Conservation (phyloP, 2,888 invertebrate genomes). For the Orthosia gothica region DNA sequence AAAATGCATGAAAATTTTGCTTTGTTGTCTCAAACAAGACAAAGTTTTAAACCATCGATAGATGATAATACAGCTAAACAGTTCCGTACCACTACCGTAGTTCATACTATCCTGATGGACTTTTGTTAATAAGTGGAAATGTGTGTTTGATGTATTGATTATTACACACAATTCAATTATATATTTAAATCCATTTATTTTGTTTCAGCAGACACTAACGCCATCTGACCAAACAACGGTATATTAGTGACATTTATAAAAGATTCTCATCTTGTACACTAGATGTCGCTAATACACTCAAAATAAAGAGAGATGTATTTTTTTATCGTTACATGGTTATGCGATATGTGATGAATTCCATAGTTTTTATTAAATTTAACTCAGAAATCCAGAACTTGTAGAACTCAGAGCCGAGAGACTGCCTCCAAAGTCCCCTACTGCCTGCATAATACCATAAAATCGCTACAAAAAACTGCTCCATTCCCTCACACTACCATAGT, state of each 20-base stretch:
- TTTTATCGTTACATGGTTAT: too few species aligned
- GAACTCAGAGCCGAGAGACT: constrained; percentile 13
- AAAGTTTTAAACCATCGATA: not conserved
- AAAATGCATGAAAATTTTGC: not conserved
- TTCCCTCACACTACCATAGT: constrained; percentile 66
- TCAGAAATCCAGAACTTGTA: not conserved
- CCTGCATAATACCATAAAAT: constrained; percentile 40
- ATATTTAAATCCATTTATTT: too few species aligned
- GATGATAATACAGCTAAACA: not conserved
- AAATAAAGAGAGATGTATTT: too few species aligned
- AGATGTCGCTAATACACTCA: too few species aligned
- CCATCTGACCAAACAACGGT: too few species aligned
- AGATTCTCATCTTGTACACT: too few species aligned
- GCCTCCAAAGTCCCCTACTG: constrained; percentile 26
- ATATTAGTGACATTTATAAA: too few species aligned
- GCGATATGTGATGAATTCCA: not conserved
- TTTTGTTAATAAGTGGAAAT: too few species aligned
- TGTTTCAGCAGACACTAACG: too few species aligned
- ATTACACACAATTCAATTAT: too few species aligned
- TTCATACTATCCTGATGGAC: not conserved
- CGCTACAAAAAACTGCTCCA: constrained; percentile 29
- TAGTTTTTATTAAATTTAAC: not conserved
- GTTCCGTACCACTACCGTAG: not conserved
- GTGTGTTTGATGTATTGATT: too few species aligned
- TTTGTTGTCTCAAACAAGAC: not conserved